Conservation (phyloP, 2,888 invertebrate genomes). For the Acrocyrtus sp. region DNA sequence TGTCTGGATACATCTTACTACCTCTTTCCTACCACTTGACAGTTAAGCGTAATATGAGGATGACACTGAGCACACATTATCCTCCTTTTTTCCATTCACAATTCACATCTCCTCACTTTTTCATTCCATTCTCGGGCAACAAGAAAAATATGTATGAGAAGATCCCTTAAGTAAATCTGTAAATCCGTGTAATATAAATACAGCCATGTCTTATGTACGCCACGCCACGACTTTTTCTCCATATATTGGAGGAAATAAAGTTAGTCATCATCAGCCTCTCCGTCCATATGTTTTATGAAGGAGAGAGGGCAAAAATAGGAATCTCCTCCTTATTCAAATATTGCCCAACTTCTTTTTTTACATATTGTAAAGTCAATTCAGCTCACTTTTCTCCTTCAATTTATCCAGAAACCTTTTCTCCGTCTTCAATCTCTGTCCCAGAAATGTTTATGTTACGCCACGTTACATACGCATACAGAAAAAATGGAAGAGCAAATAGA, state of each 20-base stretch:
- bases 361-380: too few relatives aligned
- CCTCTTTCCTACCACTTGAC: slow-evolving; percentile 4
- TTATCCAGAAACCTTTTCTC: too few relatives aligned
- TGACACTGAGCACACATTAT: slow-evolving; percentile 27
- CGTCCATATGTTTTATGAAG: slow-evolving; percentile 13
- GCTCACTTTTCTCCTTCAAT: not conserved
- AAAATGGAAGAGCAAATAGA: not conserved
- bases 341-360: too few relatives aligned
- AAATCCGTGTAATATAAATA: slow-evolving; percentile 38
- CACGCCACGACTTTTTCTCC: too few relatives aligned
- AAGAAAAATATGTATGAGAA: not conserved
- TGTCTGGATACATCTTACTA: not conserved
- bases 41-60: slow-evolving; percentile 38
- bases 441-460: not conserved
- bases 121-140: not conserved
- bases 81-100: slow-evolving; percentile 14
- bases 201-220: too few relatives aligned
- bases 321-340: too few relatives aligned
- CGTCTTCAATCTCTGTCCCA: too few relatives aligned
- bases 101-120: slow-evolving; percentile 10
- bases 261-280: slow-evolving; percentile 29
- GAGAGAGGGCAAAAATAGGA: slow-evolving; percentile 15
- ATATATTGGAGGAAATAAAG: slow-evolving; percentile 36
- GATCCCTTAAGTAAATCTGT: not conserved
- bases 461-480: not conserved